These are phyloP conservation scores for Telmatochromis bifrenatus DNA, from an alignment of 2,113 vertebrate genomes.

Conservation along the genomic window DNA sequence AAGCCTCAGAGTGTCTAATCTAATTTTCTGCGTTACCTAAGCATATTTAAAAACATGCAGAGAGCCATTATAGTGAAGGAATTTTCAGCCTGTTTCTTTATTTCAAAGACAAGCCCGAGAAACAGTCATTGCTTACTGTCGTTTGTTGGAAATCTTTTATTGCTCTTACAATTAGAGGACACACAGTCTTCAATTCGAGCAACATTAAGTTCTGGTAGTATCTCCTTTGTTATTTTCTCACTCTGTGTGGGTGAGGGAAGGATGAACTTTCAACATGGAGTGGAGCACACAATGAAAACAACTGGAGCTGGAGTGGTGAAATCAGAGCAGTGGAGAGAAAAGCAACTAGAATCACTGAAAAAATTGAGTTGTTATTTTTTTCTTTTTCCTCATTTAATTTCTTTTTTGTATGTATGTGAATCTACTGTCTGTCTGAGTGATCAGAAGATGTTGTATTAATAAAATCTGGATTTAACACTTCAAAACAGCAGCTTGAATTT, in stretches of 20 bases:
- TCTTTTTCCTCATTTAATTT: background rate
- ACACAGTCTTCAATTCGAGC: background rate
- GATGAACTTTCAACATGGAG: background rate
- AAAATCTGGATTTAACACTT: background rate
- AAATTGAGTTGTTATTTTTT: background rate
- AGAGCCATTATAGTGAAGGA: too few relatives aligned
- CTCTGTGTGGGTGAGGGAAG: background rate
- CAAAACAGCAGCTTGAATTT: background rate
- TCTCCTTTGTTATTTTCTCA: background rate
- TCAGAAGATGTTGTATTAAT: background rate
- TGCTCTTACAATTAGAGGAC: background rate
- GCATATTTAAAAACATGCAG: background rate
- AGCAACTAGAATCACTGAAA: background rate
- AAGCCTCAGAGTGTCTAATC: background rate
- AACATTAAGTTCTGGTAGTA: background rate
- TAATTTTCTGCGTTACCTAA: background rate
- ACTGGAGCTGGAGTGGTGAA: background rate
- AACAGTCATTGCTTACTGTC: background rate
- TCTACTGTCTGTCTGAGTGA: background rate
- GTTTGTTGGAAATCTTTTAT: background rate
- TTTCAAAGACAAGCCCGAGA: background rate
- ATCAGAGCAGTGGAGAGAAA: background rate
- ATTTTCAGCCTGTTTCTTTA: background rate
- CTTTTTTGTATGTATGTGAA: background rate
- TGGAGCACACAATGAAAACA: background rate